phyloP scores from a whole-genome alignment of 2,888 invertebrate species.

The Gari tellinella region DNA sequence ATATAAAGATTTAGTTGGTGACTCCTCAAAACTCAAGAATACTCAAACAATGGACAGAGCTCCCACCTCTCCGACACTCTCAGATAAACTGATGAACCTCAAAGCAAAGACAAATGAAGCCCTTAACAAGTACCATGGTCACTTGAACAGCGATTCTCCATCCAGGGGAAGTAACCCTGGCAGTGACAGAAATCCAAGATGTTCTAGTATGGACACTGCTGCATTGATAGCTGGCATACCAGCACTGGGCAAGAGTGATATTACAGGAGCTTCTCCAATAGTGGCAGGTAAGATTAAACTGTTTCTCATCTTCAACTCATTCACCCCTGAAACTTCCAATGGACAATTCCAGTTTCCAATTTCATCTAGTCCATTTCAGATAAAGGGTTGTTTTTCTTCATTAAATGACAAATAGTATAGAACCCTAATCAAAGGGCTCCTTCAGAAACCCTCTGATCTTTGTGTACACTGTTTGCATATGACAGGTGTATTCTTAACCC shows the following conservation, averaged over 20 bases:
- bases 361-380: too few species aligned
- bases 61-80: slow-evolving; percentile 34
- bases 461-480: too few species aligned
- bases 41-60: slow-evolving; percentile 27
- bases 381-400: too few species aligned
- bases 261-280: slow-evolving; percentile 71
- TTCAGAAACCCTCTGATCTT: too few species aligned
- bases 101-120: slow-evolving; percentile 52
- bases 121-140: slow-evolving; percentile 45
- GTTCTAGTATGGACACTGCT: slow-evolving; percentile 70
- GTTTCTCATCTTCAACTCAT: too few species aligned
- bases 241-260: slow-evolving; percentile 63
- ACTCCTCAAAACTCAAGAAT: slow-evolving; percentile 33
- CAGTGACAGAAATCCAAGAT: slow-evolving; percentile 44
- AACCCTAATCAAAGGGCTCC: too few species aligned
- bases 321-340: too few species aligned
- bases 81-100: slow-evolving; percentile 46
- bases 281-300: slow-evolving; percentile 35
- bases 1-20: slow-evolving; percentile 51
- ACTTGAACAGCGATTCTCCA: slow-evolving; percentile 43
- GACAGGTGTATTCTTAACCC: too few species aligned
- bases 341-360: too few species aligned
- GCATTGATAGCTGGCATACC: slow-evolving; percentile 66
- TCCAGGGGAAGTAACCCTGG: slow-evolving; percentile 41
- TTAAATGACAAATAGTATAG: too few species aligned